Base-by-base conservation (phyloP, 2,113 vertebrate species). In the Pantherophis guttatus region DNA sequence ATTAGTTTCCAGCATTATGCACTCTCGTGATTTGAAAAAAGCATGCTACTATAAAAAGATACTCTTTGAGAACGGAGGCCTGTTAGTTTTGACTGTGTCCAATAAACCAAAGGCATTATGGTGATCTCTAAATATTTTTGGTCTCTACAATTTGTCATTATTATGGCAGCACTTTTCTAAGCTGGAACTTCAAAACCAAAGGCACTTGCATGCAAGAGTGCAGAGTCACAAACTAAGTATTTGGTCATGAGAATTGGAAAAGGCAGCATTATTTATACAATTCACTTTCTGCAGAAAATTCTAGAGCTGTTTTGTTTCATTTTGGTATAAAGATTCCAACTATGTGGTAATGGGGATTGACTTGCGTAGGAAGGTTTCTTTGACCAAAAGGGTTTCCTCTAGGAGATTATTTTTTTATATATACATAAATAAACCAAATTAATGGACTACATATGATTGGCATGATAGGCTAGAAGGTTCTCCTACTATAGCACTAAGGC, bases 181-280 rank as follows among this genome's bases (percentile, higher is more conserved):
- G 98, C 98, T 99, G 98, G 98, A 98, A 98, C 98, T 98, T 98
- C 97, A 97, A 98, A 93, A 98, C 98, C 98, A 98, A 99, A 99
- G 99, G 99, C 99, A 99, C 99, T 99, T 99, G 98, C 98, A 99
- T 98, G 98, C 98, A 98, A 97, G 98, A 98, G 98, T 98, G 98
- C 98, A 99, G 98, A 98, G 95, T 97, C 96, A 98, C 97, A 97
- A 98, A 98, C 97, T 95, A 95, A 96, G 97, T 97, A 98, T 99
- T 99, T 99, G 98, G 98, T 99, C 97, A 98, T 98, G 96, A 96
- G 53, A 97, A 98, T 97, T 98, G 96, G 97, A 99, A 93, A 99
- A 99, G 98, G 98, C 98, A 98, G 98, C 98, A 97, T 98, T 97
- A 95, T 96, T 97, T 96, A 96, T 97, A 98, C 94, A 97, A 97